A percentile compares a stretch with the other conserved stretches of the same genome.
Conservation (phyloP, 30 jellyfish, hydroid and myxozoan genomes). For the Pelagia noctiluca region DNA sequence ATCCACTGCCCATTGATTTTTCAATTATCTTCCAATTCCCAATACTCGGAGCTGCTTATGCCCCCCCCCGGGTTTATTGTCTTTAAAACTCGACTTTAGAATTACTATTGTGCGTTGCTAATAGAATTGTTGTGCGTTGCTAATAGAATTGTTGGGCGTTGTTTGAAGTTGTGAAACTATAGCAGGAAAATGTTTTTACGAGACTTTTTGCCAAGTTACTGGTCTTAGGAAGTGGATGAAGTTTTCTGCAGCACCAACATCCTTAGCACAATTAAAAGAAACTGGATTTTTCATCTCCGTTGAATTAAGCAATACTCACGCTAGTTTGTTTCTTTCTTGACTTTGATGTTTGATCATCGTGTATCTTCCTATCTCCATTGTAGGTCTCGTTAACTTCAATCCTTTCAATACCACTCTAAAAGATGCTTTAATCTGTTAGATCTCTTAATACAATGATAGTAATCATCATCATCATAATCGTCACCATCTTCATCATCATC, state of each 20-base stretch:
- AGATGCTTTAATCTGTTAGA: too few relatives aligned
- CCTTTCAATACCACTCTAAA: constrained; percentile 15
- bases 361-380: constrained; percentile 65
- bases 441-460: too few relatives aligned
- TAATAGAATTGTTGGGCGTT: too few relatives aligned
- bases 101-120: too few relatives aligned
- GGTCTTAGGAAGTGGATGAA: not conserved
- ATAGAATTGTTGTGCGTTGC: too few relatives aligned
- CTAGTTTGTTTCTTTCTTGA: constrained; percentile 31
- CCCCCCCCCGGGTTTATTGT: too few relatives aligned
- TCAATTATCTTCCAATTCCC: too few relatives aligned
- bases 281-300: not conserved
- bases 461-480: too few relatives aligned
- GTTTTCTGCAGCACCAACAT: not conserved
- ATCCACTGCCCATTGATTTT: too few relatives aligned
- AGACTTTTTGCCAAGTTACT: not conserved
- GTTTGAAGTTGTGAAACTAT: not conserved
- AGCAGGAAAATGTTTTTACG: not conserved
- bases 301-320: constrained; percentile 12
- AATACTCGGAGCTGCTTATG: too few relatives aligned
- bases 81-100: too few relatives aligned
- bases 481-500: not conserved
- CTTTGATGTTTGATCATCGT: constrained; percentile 53
- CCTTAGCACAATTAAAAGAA: not conserved
- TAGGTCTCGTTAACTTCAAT: constrained; percentile 41